Percentiles rank a stretch among this genome's conserved stretches.
phyloP scores from a whole-genome alignment of 2,797 vertebrate species.

The Meriones psammophilus region DNA sequence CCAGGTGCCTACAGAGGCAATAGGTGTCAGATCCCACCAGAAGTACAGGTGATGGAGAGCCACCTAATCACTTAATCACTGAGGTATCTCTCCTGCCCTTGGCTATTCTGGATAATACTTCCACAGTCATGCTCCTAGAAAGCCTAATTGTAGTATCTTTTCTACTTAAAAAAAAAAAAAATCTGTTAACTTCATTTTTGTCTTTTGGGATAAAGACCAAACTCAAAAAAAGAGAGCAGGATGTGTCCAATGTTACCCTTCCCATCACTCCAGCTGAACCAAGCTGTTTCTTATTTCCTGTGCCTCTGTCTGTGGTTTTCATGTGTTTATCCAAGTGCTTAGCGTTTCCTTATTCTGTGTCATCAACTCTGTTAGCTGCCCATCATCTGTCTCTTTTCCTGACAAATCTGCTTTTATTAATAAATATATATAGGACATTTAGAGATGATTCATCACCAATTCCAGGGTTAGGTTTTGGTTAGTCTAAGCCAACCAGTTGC shows the following conservation, averaged over 20 bases:
- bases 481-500: slow-evolving; percentile 40
- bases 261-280: background rate
- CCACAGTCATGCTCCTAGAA: background rate
- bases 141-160: slow-evolving; percentile 3
- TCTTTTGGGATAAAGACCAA: background rate
- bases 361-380: slow-evolving; percentile 33
- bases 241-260: slow-evolving; percentile 20
- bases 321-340: slow-evolving; percentile 62
- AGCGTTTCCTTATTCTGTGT: slow-evolving; percentile 58
- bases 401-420: slow-evolving; percentile 26
- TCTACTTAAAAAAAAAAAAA: slow-evolving; percentile 42
- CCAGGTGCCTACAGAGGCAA: background rate
- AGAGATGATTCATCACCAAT: slow-evolving; percentile 59
- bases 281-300: slow-evolving; percentile 44
- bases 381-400: background rate
- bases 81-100: background rate
- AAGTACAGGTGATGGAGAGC: background rate
- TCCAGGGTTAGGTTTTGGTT: slow-evolving; percentile 53
- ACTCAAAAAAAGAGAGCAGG: slow-evolving; percentile 1
- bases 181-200: background rate
- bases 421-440: background rate
- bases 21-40: background rate
- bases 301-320: slow-evolving; percentile 45
- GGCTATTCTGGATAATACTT: background rate
- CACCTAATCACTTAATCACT: background rate